Evolutionary conservation across 1,140 invertebrate species (phyloP), one percentile per base, ranked within the genome.

Genomic region (Sinonovacula constricta): DNA sequence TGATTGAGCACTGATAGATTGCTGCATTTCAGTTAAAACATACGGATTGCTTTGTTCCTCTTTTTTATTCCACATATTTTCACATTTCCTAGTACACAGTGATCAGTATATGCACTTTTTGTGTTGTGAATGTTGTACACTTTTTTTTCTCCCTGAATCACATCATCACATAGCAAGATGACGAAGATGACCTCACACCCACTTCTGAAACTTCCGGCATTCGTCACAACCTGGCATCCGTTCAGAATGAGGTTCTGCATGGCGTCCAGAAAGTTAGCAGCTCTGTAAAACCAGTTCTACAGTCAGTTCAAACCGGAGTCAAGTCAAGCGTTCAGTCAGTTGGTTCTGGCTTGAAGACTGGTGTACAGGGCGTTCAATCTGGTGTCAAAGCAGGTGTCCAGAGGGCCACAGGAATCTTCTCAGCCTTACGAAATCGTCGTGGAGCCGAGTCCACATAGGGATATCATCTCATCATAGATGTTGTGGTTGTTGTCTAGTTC

Each of bases 361-460:
- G 81, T 24, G 81, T 69, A 15, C 69, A 68, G 18, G 71, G 62
- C 7, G 75, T 76, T 51, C 75, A 83, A 30, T 79, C 83, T 7
- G 84, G 84, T 26, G 80, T 87, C 33, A 87, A 85, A 53, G 84
- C 81, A n/a, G 76, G 84, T 68, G 67, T 86, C 30, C 82, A 83
- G 33, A 81, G 81, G 66, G 83, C 86, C 22, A 80, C 84, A 39
- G 85, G 74, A 78, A 76, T 87, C 34, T 79, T 85, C 67, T 69
- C 78, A 31, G 66, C 79, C 45, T 79, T 87, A 26, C 83, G 84
- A 77, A 82, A 53, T 51, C 85, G 84, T 45, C 66, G 65, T 39
- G 34, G 72, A 65, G 54, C 54, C 34, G 49, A 33, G 3, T 2
- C 24, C n/a, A 28, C n/a, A n/a, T n/a, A n/a, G n/a, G n/a, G n/a